phyloP scores from a whole-genome alignment of 1,140 invertebrate genomes.

The Neodiprion virginianus region DNA sequence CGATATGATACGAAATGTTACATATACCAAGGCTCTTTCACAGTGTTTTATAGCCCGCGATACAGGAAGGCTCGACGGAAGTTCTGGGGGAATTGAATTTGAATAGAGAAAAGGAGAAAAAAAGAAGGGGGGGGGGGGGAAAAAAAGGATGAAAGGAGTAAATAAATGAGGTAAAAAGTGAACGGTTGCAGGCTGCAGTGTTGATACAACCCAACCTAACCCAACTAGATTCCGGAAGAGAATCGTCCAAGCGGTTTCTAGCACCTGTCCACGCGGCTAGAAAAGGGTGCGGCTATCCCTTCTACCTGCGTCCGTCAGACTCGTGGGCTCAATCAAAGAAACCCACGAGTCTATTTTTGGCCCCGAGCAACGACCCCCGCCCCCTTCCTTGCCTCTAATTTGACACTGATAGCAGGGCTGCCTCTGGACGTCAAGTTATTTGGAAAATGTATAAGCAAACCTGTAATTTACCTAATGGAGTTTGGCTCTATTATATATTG shows the following conservation, averaged over 20 bases:
- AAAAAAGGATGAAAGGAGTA: too few species aligned
- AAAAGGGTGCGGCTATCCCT: not conserved
- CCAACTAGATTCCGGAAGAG: not conserved
- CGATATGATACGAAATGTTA: too few species aligned
- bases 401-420: not conserved
- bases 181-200: too few species aligned
- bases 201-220: not conserved
- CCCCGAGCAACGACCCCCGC: constrained; percentile 2
- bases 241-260: not conserved
- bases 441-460: not conserved
- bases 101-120: too few species aligned
- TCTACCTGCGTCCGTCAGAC: not conserved
- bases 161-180: too few species aligned
- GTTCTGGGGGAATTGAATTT: too few species aligned
- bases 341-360: not conserved
- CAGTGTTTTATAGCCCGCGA: too few species aligned
- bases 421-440: not conserved
- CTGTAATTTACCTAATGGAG: not conserved
- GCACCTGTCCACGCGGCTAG: not conserved
- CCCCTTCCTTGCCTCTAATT: not conserved
- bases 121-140: too few species aligned
- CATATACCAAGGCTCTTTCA: too few species aligned
- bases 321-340: not conserved
- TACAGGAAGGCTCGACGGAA: too few species aligned
- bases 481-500: not conserved